Conservation (phyloP, 1,140 invertebrate species). For the Pararge aegeria region DNA sequence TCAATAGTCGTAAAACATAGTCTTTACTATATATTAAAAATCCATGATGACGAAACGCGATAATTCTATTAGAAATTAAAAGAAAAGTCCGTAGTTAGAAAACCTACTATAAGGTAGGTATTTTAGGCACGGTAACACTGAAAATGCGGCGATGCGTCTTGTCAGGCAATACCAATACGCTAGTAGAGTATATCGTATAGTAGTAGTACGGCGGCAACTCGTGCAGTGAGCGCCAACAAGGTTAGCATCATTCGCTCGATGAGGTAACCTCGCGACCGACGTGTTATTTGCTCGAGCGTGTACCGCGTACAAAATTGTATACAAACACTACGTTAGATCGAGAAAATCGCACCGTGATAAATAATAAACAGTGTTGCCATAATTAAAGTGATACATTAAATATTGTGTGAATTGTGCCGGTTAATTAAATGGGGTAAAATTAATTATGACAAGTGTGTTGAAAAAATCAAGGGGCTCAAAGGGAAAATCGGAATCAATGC, state of each 20-base stretch:
- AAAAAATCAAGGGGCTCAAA: slow-evolving; percentile 73
- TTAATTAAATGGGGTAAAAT: slow-evolving; percentile 22
- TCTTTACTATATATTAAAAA: too few relatives aligned
- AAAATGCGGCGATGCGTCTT: slow-evolving; percentile 27
- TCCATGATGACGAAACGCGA: too few relatives aligned
- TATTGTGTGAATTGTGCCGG: slow-evolving; percentile 60
- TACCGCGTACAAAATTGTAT: slow-evolving; percentile 11
- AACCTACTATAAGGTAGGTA: slow-evolving; percentile 26
- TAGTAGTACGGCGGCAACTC: slow-evolving; percentile 10
- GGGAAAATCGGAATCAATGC: slow-evolving; percentile 76
- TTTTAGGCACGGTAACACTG: slow-evolving; percentile 28
- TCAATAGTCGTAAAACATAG: too few relatives aligned
- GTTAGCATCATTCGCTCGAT: slow-evolving; percentile 22
- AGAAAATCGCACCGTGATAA: slow-evolving; percentile 14
- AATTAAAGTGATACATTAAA: slow-evolving; percentile 27
- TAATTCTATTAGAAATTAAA: too few relatives aligned
- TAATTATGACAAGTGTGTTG: slow-evolving; percentile 71
- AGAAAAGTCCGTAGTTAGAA: too few relatives aligned
- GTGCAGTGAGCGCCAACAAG: slow-evolving; percentile 11
- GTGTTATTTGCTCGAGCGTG: slow-evolving; percentile 15
- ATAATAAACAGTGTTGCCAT: slow-evolving; percentile 26
- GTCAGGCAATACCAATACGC: slow-evolving; percentile 19
- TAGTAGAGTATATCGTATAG: slow-evolving; percentile 18
- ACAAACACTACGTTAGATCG: not conserved
- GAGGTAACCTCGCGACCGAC: slow-evolving; percentile 21